phyloP scores from a whole-genome alignment of 2,888 invertebrate genomes.

The Heliconius aoede region DNA sequence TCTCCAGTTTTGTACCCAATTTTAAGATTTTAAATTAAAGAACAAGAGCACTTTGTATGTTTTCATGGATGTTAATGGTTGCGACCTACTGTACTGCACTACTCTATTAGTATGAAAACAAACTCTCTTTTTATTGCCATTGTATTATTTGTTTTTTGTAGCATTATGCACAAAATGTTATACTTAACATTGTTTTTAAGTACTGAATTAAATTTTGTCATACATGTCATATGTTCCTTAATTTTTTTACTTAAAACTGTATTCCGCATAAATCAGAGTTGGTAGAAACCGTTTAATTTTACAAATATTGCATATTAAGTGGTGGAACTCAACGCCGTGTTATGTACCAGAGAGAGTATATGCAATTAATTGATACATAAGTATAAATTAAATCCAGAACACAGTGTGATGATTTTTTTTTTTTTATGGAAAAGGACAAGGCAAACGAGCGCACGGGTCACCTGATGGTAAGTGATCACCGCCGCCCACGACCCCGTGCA shows the following conservation, averaged over 20 bases:
- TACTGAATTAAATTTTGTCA: background rate
- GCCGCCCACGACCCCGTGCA: too few relatives aligned
- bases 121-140: conserved; percentile 11
- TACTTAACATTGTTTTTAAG: conserved; percentile 10
- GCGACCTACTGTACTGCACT: conserved; percentile 13
- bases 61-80: conserved; percentile 1
- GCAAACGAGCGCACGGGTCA: too few relatives aligned
- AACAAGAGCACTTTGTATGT: background rate
- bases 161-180: background rate
- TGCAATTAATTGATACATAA: too few relatives aligned
- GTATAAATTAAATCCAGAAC: too few relatives aligned
- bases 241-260: background rate
- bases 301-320: too few relatives aligned
- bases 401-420: too few relatives aligned
- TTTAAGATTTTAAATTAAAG: background rate
- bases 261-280: background rate
- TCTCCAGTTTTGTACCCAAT: background rate
- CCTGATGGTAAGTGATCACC: too few relatives aligned
- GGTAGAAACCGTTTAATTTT: background rate
- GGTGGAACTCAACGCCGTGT: background rate
- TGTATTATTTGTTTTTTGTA: background rate
- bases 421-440: too few relatives aligned
- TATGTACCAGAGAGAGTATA: too few relatives aligned
- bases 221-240: background rate
- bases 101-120: conserved; percentile 11